Evolutionary conservation across 1,140 invertebrate genomes (phyloP), one percentile per base, ranked within the genome.

Genomic region (Limonius californicus): DNA sequence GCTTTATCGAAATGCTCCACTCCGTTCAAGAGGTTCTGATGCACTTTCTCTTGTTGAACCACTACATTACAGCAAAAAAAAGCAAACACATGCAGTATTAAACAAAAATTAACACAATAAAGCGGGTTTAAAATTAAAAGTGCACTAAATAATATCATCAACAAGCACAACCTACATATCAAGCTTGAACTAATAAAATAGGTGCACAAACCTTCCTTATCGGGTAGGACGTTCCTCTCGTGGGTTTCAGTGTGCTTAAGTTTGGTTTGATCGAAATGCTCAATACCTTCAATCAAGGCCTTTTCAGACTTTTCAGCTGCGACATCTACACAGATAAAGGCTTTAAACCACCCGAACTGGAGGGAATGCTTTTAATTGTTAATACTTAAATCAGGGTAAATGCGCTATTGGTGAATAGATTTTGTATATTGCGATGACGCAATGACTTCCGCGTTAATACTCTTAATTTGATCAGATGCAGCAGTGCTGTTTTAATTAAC

Each of bases 211-310:
- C 94, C 93, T 83, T 94, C 91, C 87, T 95, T 94, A 75, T 94
- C 92, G 45, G 95, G 95, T 70, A 97, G 85, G 43, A 91, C 86
- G 77, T 95, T 94, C 78, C 97, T 97, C 76, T 96, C 94, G 71
- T 92, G 84, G 27, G 94, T 97, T 78, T 94, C 89, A 18, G 93
- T 92, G 74, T 94, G 94, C 79, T 96, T 97, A 76, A 97, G 80
- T 74, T 88, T 87, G 62, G 80, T 85, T 45, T 88, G 80, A 76
- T 94, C 88, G 74, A 95, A 95, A 61, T 83, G 84, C 76, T 92
- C 90, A 68, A 95, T 92, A 50, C 90, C 89, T 71, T 89, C 87
- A 70, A 94, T 85, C 43, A 95, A 77, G 43, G 89, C 90, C 78
- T 92, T 87, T 77, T 93, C 90, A 59, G 83, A 91, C 78, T 94